Base-by-base conservation (phyloP, 2,888 invertebrate genomes). In the Orthosia gracilis region DNA sequence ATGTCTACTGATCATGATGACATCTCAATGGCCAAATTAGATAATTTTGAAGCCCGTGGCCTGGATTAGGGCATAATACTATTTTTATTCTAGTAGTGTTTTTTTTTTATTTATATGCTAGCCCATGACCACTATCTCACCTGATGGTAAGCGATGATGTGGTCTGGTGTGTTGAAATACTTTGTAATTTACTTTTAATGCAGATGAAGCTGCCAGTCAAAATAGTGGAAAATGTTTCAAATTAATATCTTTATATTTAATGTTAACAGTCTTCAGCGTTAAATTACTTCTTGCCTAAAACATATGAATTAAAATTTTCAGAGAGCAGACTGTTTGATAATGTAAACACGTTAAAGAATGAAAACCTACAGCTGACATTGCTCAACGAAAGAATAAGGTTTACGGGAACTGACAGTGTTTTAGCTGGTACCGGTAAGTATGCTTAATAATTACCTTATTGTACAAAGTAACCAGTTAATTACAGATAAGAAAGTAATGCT, bases 251-350 rank as follows among this genome's bases (percentile, higher is more conserved):
- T 26, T 31, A 31, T 31, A 31, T 31, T 31, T 31, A 5, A 67
- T 57, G 15, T 64, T 49, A 7, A 21, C 1, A 13, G n/a, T 49
- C 4, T 45, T 18, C 5, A 31, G 5, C 0, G 0, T 11, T 26
- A 11, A 26, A 17, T 55, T 49, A 0, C 17, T 18, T 23, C 23
- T n/a, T 2, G 7, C 45, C 45, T 21, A 17, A 54, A 69, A 67
- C 17, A 58, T 31, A 47, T 18, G 23, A 4, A 78, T 72, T 89
- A 73, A 83, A 61, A 81, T 84, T 97, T 97, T 76, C 95, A 99
- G 99, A 99, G 94, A 99, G 98, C 94, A 97, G 98, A 86, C 95
- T 99, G 63, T 98, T 98, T 94, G 99, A 99, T 91, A 98, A 97
- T 94, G 97, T 98, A 31, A 98, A 98, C 88, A 97, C 98, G 59